A percentile compares a stretch with the other conserved stretches of the same genome.
Conservation (phyloP, 1,140 invertebrate genomes). For the Intoshia linei region DNA sequence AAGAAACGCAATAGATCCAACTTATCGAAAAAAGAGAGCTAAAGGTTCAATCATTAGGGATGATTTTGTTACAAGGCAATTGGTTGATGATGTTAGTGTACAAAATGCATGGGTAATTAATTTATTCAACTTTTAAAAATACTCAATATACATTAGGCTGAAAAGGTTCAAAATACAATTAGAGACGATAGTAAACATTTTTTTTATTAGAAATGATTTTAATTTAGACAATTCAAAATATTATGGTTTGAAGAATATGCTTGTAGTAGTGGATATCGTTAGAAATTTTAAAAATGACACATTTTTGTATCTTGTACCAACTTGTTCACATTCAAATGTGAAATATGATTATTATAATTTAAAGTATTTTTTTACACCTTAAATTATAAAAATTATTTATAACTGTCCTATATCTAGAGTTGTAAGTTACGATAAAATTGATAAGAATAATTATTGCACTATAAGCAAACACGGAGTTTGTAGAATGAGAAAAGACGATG, state of each 20-base stretch:
- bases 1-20: too few species aligned
- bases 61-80: too few species aligned
- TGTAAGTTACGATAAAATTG: constrained; percentile 15
- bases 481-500: constrained; percentile 16
- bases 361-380: constrained; percentile 11
- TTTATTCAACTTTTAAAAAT: constrained; percentile 2
- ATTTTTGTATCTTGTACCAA: constrained; percentile 20
- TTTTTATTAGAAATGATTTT: not conserved
- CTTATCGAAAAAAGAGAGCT: too few species aligned
- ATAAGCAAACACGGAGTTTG: constrained; percentile 17
- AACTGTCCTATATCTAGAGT: constrained; percentile 9
- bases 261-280: constrained; percentile 14
- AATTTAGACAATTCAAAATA: constrained; percentile 4
- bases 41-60: too few species aligned
- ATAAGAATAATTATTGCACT: constrained; percentile 18
- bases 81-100: too few species aligned
- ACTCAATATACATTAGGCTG: not conserved
- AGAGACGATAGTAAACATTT: not conserved
- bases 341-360: constrained; percentile 22
- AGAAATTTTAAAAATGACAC: constrained; percentile 11
- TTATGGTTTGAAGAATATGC: constrained; percentile 13
- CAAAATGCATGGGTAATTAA: too few species aligned
- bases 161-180: not conserved
- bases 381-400: not conserved
- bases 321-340: constrained; percentile 17